Base-by-base conservation (phyloP, 2,888 invertebrate genomes). In the Alcis repandata region DNA sequence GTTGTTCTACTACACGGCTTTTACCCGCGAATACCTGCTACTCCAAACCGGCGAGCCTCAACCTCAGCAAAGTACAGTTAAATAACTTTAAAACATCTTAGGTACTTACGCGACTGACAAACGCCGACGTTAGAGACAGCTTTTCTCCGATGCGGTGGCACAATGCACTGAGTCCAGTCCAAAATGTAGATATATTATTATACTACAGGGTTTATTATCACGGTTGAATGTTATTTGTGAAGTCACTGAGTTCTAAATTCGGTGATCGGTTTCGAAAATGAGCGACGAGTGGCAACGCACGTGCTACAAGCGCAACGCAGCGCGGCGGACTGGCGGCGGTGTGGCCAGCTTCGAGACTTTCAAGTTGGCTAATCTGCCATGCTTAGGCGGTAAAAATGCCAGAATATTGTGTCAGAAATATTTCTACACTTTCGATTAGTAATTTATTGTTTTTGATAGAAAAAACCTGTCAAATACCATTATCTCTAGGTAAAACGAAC, bases 11-110 rank as follows among this genome's bases (percentile, higher is more conserved):
- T 33, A 36, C n/a, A 38, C 51, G 15, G 19, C 68, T 72, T 86
- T 86, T 89, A 89, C 88, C 86, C 85, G 90, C 89, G 84, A 90
- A 89, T 83, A 82, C 79, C 82, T 80, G 56, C 22, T 56, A 46
- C 54, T 38, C 73, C 77, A 82, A 82, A 81, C 79, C 80, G 80
- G 78, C 83, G 81, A 81, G 82, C 78, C 81, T 79, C 76, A 64
- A 78, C 81, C 81, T 79, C 76, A 64, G 77, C 81, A 82, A 88
- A 86, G 88, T 89, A 91, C 91, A 89, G 91, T 90, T 91, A 91
- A 85, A 87, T 86, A 85, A 84, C 83, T 86, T 84, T 79, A 83
- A 82, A 84, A 86, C 49, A 43, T 56, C 45, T 51, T 19, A 49
- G 49, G 59, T 90, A 91, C 91, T 91, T 85, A 91, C 91, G 83